Conservation (phyloP, 2,888 invertebrate species). For the Schrankia costaestrigalis region DNA sequence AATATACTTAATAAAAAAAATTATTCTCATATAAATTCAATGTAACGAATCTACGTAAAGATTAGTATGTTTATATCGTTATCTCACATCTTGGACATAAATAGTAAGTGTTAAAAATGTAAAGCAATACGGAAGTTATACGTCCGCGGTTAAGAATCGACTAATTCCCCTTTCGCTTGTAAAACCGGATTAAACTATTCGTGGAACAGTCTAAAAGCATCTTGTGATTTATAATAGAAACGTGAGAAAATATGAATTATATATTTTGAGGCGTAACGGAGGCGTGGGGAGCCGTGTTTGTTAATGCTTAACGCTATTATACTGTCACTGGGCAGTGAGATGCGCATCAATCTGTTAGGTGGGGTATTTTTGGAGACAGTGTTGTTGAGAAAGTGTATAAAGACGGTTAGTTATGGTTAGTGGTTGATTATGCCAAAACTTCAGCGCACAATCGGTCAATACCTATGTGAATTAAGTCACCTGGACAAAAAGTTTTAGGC, state of each 20-base stretch:
- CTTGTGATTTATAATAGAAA: constrained; percentile 60
- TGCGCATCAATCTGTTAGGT: constrained; percentile 11
- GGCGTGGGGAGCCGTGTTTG: constrained; percentile 11
- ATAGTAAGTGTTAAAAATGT: constrained; percentile 1
- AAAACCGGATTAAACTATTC: constrained; percentile 65
- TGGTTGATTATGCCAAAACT: too few relatives aligned
- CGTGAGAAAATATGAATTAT: constrained; percentile 62
- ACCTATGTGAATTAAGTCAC: too few relatives aligned
- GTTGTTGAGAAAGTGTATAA: not conserved
- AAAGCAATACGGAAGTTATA: constrained; percentile 58
- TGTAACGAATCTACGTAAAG: too few relatives aligned
- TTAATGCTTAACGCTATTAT: constrained; percentile 8
- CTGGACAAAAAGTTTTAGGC: too few relatives aligned
- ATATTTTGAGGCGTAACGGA: constrained; percentile 27
- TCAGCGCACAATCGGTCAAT: too few relatives aligned
- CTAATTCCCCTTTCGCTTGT: constrained; percentile 62
- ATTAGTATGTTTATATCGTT: too few relatives aligned
- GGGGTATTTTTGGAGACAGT: constrained; percentile 10
- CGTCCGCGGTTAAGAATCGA: constrained; percentile 46
- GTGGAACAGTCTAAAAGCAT: constrained; percentile 61
- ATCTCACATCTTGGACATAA: too few relatives aligned
- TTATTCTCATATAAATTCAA: too few relatives aligned
- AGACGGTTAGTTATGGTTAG: too few relatives aligned
- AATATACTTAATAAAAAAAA: too few relatives aligned
- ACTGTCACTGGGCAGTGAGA: constrained; percentile 8